phyloP scores from a whole-genome alignment of 1,140 invertebrate genomes.

The Ceratosolen solmsi region DNA sequence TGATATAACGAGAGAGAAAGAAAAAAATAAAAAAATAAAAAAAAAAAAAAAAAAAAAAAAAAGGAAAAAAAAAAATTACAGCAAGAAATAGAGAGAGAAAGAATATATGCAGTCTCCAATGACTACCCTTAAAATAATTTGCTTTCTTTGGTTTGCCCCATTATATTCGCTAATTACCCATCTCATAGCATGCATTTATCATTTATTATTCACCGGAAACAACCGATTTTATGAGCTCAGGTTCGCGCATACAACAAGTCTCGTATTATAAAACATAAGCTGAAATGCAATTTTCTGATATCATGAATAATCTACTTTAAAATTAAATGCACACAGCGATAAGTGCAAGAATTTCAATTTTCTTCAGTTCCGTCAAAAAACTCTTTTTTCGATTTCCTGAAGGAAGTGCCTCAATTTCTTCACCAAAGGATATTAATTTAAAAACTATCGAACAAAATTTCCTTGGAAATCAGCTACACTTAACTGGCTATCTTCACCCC shows the following conservation, averaged over 20 bases:
- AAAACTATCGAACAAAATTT: constrained; percentile 17
- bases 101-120: background rate
- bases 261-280: background rate
- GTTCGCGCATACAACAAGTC: no score
- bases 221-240: background rate
- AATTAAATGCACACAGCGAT: background rate
- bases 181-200: background rate
- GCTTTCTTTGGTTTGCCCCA: background rate
- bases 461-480: constrained; percentile 2
- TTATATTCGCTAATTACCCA: background rate
- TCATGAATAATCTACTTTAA: constrained; percentile 9
- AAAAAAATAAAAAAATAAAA: background rate
- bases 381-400: background rate
- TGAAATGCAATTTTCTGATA: background rate
- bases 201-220: background rate
- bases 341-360: constrained; percentile 7
- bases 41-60: no score
- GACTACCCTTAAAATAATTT: background rate
- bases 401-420: background rate
- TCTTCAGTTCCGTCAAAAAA: background rate
- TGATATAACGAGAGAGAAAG: background rate
- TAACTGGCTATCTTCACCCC: background rate
- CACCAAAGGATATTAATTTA: no score
- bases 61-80: no score
- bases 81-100: background rate